Base-by-base conservation (phyloP, 2,113 vertebrate genomes). In the Rhynchopsitta pachyrhyncha region DNA sequence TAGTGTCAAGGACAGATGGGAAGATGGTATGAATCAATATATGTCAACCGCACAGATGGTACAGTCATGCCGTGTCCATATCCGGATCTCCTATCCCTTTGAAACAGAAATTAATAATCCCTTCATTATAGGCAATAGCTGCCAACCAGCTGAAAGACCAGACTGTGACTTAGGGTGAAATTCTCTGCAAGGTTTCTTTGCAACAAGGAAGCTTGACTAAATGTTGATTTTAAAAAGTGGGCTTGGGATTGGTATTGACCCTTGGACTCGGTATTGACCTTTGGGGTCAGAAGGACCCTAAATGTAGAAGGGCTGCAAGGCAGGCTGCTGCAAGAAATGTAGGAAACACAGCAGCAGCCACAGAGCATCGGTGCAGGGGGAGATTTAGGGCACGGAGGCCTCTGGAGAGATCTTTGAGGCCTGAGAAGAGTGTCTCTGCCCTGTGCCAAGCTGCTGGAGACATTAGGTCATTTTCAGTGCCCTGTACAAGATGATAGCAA, bases 1-100 rank as follows among this genome's bases (percentile, higher is more conserved):
- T 97, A 87, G 96, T 98, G 97, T 98, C 97, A 98, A 98, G 98
- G 98, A 98, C 98, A 98, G 98, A 98, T 98, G 98, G 98, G 96
- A 96, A 98, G 97, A 98, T 97, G 97, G 97, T 97, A 95, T 97
- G 97, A 98, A 98, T 98, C 97, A 98, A 98, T 98, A 97, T 97
- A 98, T 98, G 98, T 98, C 98, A 98, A 81, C 96, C 0, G 96
- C 98, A 98, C 98, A 98, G 98, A 98, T 98, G 98, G 98, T 97
- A 97, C 91, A 97, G 97, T 97, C 97, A 95, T 95, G 95, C 97
- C 97, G 97, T 98, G 97, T 98, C 98, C 97, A 97, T 96, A 97
- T 97, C 95, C 96, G 95, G 96, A 96, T 97, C 97, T 97, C 82
- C 97, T 82, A 97, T 96, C 94, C 96, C 87, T 97, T 97, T 95